A percentile compares a stretch with the other conserved stretches of the same genome.
These are phyloP conservation scores for Drosophila funebris DNA, from an alignment of 1,140 invertebrate genomes.

Conservation along the genomic window DNA sequence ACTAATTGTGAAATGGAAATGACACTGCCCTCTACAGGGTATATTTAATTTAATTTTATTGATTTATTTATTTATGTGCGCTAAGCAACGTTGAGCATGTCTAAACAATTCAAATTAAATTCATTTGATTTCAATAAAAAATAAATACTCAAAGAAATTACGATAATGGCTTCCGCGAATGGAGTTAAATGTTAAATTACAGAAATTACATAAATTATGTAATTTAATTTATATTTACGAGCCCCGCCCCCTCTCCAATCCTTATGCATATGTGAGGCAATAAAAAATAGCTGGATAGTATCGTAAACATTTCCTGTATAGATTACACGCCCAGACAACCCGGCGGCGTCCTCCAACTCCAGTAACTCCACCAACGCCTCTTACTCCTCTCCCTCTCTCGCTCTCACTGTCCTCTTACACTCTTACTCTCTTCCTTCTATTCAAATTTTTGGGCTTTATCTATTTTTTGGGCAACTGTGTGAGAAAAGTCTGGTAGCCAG, in stretches of 20 bases:
- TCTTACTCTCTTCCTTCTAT: constrained; percentile 37
- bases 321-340: constrained; percentile 58
- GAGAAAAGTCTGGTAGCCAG: constrained; percentile 52
- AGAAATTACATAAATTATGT: constrained; percentile 78
- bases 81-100: not conserved
- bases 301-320: constrained; percentile 70
- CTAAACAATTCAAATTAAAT: constrained; percentile 27
- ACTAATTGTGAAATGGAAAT: too few relatives aligned
- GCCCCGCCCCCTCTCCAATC: not conserved
- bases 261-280: constrained; percentile 31
- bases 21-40: too few relatives aligned
- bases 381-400: not conserved
- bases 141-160: constrained; percentile 53
- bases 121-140: constrained; percentile 63
- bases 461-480: constrained; percentile 74
- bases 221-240: constrained; percentile 79
- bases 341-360: constrained; percentile 46
- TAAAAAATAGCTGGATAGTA: constrained; percentile 63
- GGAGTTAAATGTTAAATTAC: constrained; percentile 65
- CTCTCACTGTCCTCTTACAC: not conserved
- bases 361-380: constrained; percentile 4
- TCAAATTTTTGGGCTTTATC: constrained; percentile 74
- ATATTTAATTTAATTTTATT: too few relatives aligned
- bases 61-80: not conserved
- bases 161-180: constrained; percentile 72